phyloP scores from a whole-genome alignment of 2,888 invertebrate genomes.

The Coenonympha arcania region DNA sequence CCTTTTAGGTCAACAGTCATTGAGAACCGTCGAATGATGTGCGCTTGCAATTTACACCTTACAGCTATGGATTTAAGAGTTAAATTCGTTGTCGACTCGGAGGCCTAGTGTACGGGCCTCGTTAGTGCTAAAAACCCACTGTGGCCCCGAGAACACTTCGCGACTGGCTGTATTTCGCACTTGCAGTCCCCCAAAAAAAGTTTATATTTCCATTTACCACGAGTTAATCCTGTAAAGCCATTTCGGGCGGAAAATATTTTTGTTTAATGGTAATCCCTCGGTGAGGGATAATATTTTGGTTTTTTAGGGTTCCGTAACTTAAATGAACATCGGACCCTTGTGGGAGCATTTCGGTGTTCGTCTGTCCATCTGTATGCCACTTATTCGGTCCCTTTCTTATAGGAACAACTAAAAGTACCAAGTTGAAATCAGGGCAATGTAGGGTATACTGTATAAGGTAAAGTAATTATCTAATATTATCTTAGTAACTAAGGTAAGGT shows the following conservation, averaged over 20 bases:
- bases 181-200: slow-evolving; percentile 18
- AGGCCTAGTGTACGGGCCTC: slow-evolving; percentile 21
- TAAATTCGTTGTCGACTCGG: slow-evolving; percentile 7
- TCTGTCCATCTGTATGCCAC: too few relatives aligned
- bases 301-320: too few relatives aligned
- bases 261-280: slow-evolving; percentile 1
- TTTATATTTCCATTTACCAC: slow-evolving; percentile 15
- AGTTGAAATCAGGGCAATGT: too few relatives aligned
- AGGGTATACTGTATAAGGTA: too few relatives aligned
- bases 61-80: neutral
- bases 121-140: slow-evolving; percentile 28
- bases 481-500: too few relatives aligned
- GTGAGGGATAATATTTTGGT: neutral
- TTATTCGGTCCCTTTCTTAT: too few relatives aligned
- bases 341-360: too few relatives aligned
- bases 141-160: slow-evolving; percentile 25
- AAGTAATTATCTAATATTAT: too few relatives aligned
- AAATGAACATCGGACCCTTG: too few relatives aligned
- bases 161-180: slow-evolving; percentile 27
- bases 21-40: slow-evolving; percentile 10
- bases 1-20: slow-evolving; percentile 29
- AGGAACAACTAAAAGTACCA: too few relatives aligned
- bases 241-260: slow-evolving; percentile 7
- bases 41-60: slow-evolving; percentile 7
- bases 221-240: slow-evolving; percentile 12